Evolutionary conservation across 2,113 vertebrate species (phyloP).

Genomic region (Ibidorhyncha struthersii): DNA sequence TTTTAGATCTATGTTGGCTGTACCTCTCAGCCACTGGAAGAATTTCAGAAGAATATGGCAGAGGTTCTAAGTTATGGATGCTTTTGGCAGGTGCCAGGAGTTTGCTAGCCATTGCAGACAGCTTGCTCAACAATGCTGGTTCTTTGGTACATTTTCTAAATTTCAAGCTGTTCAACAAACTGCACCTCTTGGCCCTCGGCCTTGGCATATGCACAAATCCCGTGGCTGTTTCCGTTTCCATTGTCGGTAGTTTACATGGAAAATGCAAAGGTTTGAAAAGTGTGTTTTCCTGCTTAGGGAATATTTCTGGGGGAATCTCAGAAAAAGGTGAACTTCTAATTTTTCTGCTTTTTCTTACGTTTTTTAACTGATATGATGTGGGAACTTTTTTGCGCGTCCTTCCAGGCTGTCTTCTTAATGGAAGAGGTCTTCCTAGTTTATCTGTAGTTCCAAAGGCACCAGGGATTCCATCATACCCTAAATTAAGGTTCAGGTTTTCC

Average conservation of each 20-base stretch:
- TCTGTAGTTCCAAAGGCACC: constrained; percentile 59
- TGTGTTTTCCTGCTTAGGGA: constrained; percentile 21
- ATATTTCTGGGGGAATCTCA: neutral
- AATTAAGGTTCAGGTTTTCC: neutral
- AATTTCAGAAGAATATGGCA: constrained; percentile 47
- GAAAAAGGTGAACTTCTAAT: neutral
- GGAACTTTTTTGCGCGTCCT: constrained; percentile 61
- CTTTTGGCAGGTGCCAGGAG: constrained; percentile 52
- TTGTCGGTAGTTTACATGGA: neutral
- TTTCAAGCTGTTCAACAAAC: constrained; percentile 31
- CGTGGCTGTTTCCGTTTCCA: neutral
- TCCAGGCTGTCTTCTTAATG: constrained; percentile 67
- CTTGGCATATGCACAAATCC: constrained; percentile 21
- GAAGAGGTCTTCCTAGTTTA: constrained; percentile 10
- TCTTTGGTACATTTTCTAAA: constrained; percentile 74
- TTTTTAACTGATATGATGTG: neutral
- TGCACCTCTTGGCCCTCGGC: constrained; percentile 43
- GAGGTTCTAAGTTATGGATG: neutral
- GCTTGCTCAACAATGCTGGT: constrained; percentile 62
- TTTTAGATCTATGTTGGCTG: constrained; percentile 54
- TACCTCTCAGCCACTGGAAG: constrained; percentile 54
- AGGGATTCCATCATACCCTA: neutral
- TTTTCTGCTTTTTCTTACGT: neutral
- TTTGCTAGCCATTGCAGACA: constrained; percentile 71
- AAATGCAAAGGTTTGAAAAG: neutral